Conservation (phyloP, 2,797 vertebrate genomes). For the Leucoraja ocellata region DNA sequence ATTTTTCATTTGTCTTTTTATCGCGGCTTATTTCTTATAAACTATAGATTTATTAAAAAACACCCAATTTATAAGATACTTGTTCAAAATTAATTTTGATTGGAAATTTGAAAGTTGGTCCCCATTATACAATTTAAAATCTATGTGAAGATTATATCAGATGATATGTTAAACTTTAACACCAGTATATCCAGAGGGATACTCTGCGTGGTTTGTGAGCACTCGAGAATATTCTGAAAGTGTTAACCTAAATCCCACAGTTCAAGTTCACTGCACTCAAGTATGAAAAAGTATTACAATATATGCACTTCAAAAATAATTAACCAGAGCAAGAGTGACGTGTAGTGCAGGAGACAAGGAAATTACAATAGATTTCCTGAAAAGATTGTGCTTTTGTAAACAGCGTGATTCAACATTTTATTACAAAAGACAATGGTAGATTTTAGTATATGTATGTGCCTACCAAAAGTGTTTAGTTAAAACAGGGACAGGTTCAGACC, state of each 20-base stretch:
- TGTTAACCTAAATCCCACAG: background rate
- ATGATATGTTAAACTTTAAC: background rate
- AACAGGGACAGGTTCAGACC: background rate
- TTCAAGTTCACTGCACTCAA: background rate
- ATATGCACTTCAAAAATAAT: background rate
- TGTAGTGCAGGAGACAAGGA: background rate
- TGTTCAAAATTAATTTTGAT: background rate
- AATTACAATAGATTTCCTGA: background rate
- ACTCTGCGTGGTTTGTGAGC: background rate
- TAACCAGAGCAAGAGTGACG: background rate
- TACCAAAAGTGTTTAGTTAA: background rate
- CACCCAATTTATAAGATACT: background rate
- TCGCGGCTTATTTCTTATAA: no score
- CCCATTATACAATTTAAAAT: background rate
- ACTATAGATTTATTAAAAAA: no score
- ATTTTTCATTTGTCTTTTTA: background rate
- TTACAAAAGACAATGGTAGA: slow-evolving; percentile 6
- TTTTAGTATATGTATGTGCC: background rate
- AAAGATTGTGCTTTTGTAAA: slow-evolving; percentile 1
- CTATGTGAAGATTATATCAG: background rate
- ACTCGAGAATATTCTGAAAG: background rate
- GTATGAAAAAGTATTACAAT: background rate
- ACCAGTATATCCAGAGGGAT: background rate
- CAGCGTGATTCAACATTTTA: slow-evolving; percentile 20
- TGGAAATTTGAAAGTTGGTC: background rate